Conservation (phyloP, 2,797 vertebrate genomes). For the Streptopelia turtur region DNA sequence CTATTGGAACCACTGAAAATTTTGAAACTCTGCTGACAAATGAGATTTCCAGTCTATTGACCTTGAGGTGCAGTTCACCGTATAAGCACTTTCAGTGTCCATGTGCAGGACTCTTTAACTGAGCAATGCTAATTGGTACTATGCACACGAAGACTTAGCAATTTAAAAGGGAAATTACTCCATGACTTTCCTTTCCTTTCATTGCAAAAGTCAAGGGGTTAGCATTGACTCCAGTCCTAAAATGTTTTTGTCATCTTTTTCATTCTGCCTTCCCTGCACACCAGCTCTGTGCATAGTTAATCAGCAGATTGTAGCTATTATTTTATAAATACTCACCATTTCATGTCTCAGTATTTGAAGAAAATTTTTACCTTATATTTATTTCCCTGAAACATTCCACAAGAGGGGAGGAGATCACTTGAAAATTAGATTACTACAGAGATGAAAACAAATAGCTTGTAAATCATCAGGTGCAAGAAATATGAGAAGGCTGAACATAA, state of each 20-base stretch:
- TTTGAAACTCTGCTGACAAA: background rate
- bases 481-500: background rate
- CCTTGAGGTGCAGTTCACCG: background rate
- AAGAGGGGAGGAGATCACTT: background rate
- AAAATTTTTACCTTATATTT: background rate
- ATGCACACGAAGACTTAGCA: accelerated
- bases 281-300: background rate
- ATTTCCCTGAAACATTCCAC: background rate
- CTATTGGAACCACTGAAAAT: background rate
- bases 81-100: background rate
- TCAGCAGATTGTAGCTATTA: background rate
- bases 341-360: background rate
- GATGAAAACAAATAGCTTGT: background rate
- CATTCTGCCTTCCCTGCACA: background rate
- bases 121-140: background rate
- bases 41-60: background rate
- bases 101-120: background rate
- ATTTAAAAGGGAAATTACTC: background rate
- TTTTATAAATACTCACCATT: background rate
- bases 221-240: background rate
- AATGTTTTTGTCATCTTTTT: background rate
- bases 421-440: background rate
- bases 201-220: background rate
- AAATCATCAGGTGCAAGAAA: background rate
- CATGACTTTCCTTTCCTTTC: background rate